Base-by-base conservation (phyloP, 2,888 invertebrate genomes). In the Laothoe populi region DNA sequence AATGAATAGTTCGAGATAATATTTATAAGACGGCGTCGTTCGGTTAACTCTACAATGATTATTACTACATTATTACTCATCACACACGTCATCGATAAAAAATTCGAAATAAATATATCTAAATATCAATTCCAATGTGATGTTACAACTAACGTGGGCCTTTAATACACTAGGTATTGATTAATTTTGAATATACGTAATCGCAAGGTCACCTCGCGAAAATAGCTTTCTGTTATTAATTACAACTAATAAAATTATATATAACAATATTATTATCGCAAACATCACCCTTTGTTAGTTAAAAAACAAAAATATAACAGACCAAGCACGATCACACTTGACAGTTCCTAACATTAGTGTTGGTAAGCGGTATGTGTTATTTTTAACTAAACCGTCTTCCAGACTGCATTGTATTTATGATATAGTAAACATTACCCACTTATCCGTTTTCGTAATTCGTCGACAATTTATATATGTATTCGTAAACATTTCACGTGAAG, bases 101-200 rank as follows among this genome's bases (percentile, higher is more conserved):
- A 59, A 23, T 38, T 46, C 49, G 61, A 72, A 71, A 74, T 70
- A 69, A 73, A 70, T 75, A 70, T 67, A 73, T 74, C 70, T 78
- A 75, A 72, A 71, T 77, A 78, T 79, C 81, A 81, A 80, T 81
- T 80, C 81, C 79, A 70, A 69, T 72, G 57, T 60, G 45, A 48
- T 71, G 71, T 71, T 72, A 76, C 78, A 76, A 71, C 83, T 84
- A 82, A 77, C 62, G 69, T 80, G 82, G 81, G 82, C 82, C 79
- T 64, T 71, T 63, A 71, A 71, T 74, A 72, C 62, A 70, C 71
- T 73, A 71, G 64, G 68, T 64, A 63, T 62, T 64, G 64, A 63
- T 45, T 61, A 64, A 58, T 63, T 57, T 66, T 40, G 38, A 16
- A 60, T 49, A 35, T 24, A 40, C 16, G 38, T 53, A 60, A 67